Evolutionary conservation across 2,888 invertebrate species (phyloP).

Genomic region (Elaeidobius kamerunicus): DNA sequence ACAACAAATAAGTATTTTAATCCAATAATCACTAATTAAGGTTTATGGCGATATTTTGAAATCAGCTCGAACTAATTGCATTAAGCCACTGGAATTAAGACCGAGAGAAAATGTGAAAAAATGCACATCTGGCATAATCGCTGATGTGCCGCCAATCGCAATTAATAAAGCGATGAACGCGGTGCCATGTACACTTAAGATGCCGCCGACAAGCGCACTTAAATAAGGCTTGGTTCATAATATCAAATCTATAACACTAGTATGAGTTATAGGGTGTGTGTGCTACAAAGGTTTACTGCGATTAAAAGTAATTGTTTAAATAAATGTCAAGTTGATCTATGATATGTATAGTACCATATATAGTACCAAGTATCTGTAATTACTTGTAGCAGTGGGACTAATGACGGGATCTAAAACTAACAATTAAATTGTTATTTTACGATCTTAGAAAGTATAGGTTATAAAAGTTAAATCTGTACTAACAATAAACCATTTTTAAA

Average conservation of each 20-base stretch:
- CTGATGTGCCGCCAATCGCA: slow-evolving; percentile 34
- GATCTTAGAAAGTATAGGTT: no score
- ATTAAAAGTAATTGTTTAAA: neutral
- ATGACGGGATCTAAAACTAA: no score
- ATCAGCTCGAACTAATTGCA: slow-evolving; percentile 21
- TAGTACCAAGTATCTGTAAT: no score
- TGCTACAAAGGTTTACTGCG: slow-evolving; percentile 1
- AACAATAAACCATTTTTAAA: no score
- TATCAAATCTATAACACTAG: slow-evolving; percentile 6
- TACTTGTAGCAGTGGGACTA: no score
- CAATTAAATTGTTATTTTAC: no score
- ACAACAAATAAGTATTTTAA: slow-evolving; percentile 16
- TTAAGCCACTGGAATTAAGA: slow-evolving; percentile 25
- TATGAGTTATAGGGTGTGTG: slow-evolving; percentile 11
- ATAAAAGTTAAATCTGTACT: no score
- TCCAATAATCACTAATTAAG: slow-evolving; percentile 20
- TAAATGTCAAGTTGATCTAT: neutral
- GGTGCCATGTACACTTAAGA: slow-evolving; percentile 33
- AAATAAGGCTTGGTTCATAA: slow-evolving; percentile 13
- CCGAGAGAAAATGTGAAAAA: slow-evolving; percentile 11
- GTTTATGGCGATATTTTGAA: slow-evolving; percentile 19
- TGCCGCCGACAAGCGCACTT: slow-evolving; percentile 19
- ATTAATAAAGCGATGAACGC: slow-evolving; percentile 35
- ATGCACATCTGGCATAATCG: slow-evolving; percentile 29
- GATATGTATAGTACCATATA: no score